These are phyloP conservation scores for Myiagra hebetior DNA, from an alignment of 2,113 vertebrate genomes.

Conservation along the genomic window DNA sequence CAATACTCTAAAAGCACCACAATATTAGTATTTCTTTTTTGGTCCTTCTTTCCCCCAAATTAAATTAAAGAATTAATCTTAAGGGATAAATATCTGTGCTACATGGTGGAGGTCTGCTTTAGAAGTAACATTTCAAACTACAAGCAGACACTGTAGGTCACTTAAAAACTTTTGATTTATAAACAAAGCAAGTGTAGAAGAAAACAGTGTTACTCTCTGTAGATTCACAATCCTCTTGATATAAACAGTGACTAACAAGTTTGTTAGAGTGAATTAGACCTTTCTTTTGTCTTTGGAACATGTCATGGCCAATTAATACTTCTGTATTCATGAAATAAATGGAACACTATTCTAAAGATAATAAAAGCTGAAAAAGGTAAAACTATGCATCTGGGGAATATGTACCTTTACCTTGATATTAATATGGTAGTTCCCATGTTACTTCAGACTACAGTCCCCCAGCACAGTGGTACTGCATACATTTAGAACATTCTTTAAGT, in stretches of 20 bases:
- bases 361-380: slow-evolving; percentile 85
- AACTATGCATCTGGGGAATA: slow-evolving; percentile 85
- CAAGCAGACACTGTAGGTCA: slow-evolving; percentile 61
- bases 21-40: background rate
- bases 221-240: slow-evolving; percentile 77
- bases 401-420: slow-evolving; percentile 89
- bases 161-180: slow-evolving; percentile 76
- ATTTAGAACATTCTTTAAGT: slow-evolving; percentile 81
- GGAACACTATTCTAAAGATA: slow-evolving; percentile 79
- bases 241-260: slow-evolving; percentile 88
- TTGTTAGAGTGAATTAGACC: slow-evolving; percentile 95
- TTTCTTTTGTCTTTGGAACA: slow-evolving; percentile 93
- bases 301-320: slow-evolving; percentile 91
- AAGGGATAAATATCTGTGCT: slow-evolving; percentile 28
- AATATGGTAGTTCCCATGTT: slow-evolving; percentile 85
- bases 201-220: slow-evolving; percentile 76
- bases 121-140: slow-evolving; percentile 61
- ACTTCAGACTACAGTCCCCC: slow-evolving; percentile 73
- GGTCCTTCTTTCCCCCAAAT: background rate
- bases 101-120: slow-evolving; percentile 22
- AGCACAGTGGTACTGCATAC: slow-evolving; percentile 81
- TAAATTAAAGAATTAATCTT: slow-evolving; percentile 18
- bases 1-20: background rate
- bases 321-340: slow-evolving; percentile 84
- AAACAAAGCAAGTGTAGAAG: slow-evolving; percentile 74